Evolutionary conservation across 1,140 invertebrate genomes (phyloP).

Genomic region (Dendrolimus kikuchii): DNA sequence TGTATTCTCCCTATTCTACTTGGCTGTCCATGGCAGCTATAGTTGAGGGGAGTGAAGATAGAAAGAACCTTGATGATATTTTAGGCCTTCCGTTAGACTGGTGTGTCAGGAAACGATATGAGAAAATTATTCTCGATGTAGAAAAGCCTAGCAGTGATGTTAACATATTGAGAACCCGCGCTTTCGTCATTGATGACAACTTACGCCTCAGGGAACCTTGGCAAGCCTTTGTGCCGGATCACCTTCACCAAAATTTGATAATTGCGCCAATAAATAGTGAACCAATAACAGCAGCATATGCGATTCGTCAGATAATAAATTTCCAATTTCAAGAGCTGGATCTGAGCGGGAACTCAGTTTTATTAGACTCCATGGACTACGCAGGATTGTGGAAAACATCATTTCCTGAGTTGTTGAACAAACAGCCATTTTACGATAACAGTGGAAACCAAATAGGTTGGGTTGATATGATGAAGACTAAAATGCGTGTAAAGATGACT

Average conservation of each 20-base stretch:
- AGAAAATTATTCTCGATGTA: no score
- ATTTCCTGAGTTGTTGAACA: constrained; percentile 5
- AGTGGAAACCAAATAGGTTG: constrained; percentile 4
- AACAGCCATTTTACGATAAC: constrained; percentile 4
- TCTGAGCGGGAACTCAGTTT: constrained; percentile 6
- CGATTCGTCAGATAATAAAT: not conserved
- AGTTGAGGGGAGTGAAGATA: no score
- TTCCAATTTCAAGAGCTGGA: not conserved
- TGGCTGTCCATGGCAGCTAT: no score
- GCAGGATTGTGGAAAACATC: constrained; percentile 8
- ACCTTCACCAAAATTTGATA: not conserved
- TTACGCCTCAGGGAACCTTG: not conserved
- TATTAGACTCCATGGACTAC: constrained; percentile 5
- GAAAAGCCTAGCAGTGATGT: no score
- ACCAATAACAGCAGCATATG: not conserved
- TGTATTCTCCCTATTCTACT: no score
- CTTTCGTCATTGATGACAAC: constrained; percentile 1
- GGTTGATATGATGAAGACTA: constrained; percentile 8
- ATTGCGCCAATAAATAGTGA: constrained; percentile 1
- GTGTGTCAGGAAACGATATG: no score
- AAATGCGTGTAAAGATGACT: not conserved
- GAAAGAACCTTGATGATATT: no score
- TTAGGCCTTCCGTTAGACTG: no score
- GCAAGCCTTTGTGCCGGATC: not conserved
- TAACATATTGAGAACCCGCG: not conserved